phyloP scores from a whole-genome alignment of 2,888 invertebrate species.

The Dioctria rufipes region DNA sequence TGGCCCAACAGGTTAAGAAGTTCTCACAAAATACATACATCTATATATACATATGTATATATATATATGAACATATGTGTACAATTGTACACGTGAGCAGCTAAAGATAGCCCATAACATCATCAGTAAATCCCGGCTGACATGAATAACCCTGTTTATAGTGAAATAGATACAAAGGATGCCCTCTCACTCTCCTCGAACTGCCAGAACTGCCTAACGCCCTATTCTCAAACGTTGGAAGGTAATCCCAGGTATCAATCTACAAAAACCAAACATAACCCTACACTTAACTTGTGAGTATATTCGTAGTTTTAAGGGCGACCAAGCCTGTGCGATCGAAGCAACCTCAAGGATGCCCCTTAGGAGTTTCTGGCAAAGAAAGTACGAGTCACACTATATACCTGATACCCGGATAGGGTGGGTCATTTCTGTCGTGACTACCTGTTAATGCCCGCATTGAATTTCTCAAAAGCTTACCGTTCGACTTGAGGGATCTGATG shows the following conservation, averaged over 20 bases:
- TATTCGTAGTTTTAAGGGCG: slow-evolving; percentile 29
- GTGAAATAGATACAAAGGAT: slow-evolving; percentile 42
- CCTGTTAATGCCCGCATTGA: slow-evolving; percentile 11
- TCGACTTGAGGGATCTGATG: neutral
- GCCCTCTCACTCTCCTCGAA: neutral
- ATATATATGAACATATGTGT: too few species aligned
- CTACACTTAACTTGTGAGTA: slow-evolving; percentile 22
- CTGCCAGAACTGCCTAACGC: neutral
- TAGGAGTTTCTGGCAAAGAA: neutral
- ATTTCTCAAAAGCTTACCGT: neutral
- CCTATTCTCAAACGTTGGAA: slow-evolving; percentile 7
- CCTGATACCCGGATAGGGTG: neutral
- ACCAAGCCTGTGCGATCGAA: slow-evolving; percentile 25
- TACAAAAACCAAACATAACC: slow-evolving; percentile 47
- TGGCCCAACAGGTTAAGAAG: slow-evolving; percentile 38
- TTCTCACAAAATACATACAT: slow-evolving; percentile 1
- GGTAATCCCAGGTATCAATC: slow-evolving; percentile 48
- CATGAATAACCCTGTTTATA: slow-evolving; percentile 45
- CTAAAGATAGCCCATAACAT: slow-evolving; percentile 11
- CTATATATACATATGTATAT: too few species aligned
- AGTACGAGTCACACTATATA: neutral
- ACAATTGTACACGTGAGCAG: too few species aligned
- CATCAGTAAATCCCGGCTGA: slow-evolving; percentile 39
- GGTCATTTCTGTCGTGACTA: neutral
- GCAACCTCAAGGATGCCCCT: neutral